Percentiles rank a stretch among this genome's conserved stretches.
Evolutionary conservation across 2,888 invertebrate genomes (phyloP).

Genomic region (Autographa pulchrina): DNA sequence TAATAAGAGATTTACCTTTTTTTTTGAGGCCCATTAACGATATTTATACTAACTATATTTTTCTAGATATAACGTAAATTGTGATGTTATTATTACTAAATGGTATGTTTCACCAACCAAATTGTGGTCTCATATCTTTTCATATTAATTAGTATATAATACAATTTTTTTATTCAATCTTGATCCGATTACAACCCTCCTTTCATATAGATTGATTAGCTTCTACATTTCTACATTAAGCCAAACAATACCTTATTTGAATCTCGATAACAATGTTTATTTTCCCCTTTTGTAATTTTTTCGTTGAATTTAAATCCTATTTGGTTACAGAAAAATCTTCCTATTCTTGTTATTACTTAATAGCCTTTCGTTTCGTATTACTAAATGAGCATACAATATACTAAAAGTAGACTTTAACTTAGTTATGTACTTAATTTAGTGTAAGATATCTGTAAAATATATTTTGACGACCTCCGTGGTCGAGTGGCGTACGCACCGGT

Average conservation of each 20-base stretch:
- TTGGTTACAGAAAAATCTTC: conserved; percentile 34
- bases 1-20: too few relatives aligned
- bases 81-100: not conserved
- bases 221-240: conserved; percentile 10
- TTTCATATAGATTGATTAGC: conserved; percentile 28
- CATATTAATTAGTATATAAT: not conserved
- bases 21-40: too few relatives aligned
- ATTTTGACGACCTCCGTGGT: too few relatives aligned
- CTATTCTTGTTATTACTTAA: conserved; percentile 27
- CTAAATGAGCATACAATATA: conserved; percentile 13
- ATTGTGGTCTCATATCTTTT: not conserved
- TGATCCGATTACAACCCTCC: conserved; percentile 1
- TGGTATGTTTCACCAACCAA: not conserved
- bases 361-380: conserved; percentile 20
- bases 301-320: conserved; percentile 24
- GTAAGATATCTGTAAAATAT: too few relatives aligned
- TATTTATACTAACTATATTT: too few relatives aligned
- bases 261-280: conserved; percentile 36
- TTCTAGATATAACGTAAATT: not conserved
- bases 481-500: too few relatives aligned
- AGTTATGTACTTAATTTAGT: not conserved
- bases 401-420: not conserved
- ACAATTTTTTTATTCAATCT: not conserved
- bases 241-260: conserved; percentile 31
- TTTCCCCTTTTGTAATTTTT: conserved; percentile 28